phyloP scores from a whole-genome alignment of 2,113 vertebrate genomes.

The Entelurus aequoreus region DNA sequence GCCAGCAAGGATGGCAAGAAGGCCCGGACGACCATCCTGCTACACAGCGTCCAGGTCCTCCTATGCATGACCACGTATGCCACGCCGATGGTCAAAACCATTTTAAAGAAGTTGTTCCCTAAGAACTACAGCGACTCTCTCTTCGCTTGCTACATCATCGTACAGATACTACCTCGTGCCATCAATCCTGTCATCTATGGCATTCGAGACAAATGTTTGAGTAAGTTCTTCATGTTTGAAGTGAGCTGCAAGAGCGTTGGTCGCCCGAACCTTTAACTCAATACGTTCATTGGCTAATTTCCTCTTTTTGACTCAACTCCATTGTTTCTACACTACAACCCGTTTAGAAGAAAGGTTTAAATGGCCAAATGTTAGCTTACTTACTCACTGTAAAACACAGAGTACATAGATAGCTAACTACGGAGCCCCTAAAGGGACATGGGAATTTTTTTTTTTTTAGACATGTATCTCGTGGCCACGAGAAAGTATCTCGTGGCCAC shows the following conservation, averaged over 20 bases:
- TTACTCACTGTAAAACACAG: too few species aligned
- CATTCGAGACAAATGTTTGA: constrained; percentile 45
- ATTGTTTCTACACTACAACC: too few species aligned
- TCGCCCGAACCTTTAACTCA: too few species aligned
- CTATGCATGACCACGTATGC: constrained; percentile 59
- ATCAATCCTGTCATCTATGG: constrained; percentile 69
- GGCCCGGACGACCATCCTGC: constrained; percentile 63
- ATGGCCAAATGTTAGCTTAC: too few species aligned
- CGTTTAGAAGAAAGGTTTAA: too few species aligned
- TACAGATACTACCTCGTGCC: constrained; percentile 60
- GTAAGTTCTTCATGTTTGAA: neutral
- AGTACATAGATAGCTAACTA: too few species aligned
- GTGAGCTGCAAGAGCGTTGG: neutral
- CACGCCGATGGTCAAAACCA: constrained; percentile 6
- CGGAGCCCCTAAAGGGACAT: too few species aligned
- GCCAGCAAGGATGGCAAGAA: constrained; percentile 49
- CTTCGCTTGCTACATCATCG: constrained; percentile 49
- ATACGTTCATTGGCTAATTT: too few species aligned
- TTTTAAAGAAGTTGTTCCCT: constrained; percentile 28
- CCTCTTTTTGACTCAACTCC: too few species aligned
- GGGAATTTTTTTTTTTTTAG: too few species aligned
- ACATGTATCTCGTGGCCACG: too few species aligned
- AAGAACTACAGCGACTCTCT: constrained; percentile 23
- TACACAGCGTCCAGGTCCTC: constrained; percentile 62
- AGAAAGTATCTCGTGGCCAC: too few species aligned